These are phyloP conservation scores for Sinella curviseta DNA, from an alignment of 1,140 invertebrate species.

Conservation along the genomic window DNA sequence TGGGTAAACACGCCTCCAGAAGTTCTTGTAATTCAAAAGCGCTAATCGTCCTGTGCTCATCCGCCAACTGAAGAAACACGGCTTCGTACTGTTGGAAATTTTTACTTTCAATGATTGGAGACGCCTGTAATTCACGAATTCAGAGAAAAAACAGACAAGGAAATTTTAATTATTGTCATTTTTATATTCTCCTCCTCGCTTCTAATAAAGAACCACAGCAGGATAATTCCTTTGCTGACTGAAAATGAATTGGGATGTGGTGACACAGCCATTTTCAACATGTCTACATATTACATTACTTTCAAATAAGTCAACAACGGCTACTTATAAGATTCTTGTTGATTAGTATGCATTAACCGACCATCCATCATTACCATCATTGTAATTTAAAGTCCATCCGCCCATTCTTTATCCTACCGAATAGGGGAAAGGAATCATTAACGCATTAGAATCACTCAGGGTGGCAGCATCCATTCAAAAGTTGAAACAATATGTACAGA, in stretches of 20 bases:
- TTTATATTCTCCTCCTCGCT: background rate
- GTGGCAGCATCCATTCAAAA: background rate
- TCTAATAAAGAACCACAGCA: background rate
- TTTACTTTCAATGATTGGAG: slow-evolving; percentile 69
- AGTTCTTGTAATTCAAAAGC: slow-evolving; percentile 89
- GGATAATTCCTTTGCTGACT: background rate
- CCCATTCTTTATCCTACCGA: background rate
- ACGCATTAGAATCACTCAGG: background rate
- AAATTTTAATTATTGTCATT: slow-evolving; percentile 20
- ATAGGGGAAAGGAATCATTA: background rate
- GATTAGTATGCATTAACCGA: too few relatives aligned
- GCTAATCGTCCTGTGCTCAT: slow-evolving; percentile 82
- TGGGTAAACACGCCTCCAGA: slow-evolving; percentile 85
- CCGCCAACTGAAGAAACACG: slow-evolving; percentile 83
- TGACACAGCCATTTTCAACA: background rate
- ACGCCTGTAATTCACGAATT: slow-evolving; percentile 54
- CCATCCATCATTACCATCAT: background rate
- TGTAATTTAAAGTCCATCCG: background rate
- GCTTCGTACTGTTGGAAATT: slow-evolving; percentile 84
- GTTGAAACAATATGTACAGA: background rate
- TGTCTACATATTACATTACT: too few relatives aligned
- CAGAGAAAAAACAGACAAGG: slow-evolving; percentile 16
- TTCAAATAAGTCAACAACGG: too few relatives aligned
- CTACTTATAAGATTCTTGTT: too few relatives aligned
- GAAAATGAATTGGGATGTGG: background rate